Evolutionary conservation across 2,888 invertebrate species (phyloP), one percentile per base, ranked within the genome.

Genomic region (Synergus umbraculus): DNA sequence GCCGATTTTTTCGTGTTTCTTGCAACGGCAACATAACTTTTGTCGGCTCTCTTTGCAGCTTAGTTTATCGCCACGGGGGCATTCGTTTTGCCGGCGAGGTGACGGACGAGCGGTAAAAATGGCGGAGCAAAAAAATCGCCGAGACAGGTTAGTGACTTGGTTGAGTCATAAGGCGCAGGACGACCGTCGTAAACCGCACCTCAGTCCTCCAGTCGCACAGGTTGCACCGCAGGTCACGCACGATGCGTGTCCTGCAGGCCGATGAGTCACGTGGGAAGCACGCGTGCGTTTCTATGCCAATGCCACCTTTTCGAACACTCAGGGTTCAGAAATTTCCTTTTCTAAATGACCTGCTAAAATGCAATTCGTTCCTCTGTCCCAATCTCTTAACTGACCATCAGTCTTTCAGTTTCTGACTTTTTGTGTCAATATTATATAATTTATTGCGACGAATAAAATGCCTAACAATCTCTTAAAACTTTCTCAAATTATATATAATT

Each of bases 61-160:
- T 67, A 66, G 66, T 46, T 46, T 67, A 67, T 67, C 10, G 73
- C 22, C 66, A 37, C 44, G 15, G 65, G 80, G 78, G 77, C 77
- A 76, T 54, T 80, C 65, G 60, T 76, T 65, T 41, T 66, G 78
- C 77, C 76, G 77, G 37, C 37, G 67, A 76, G 76, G 81, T 81
- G 82, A 81, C 79, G 77, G 78, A 77, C 76, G 79, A 78, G 81
- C 81, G 80, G 77, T 76, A 81, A 82, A 82, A 81, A 78, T 76
- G 76, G 22, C 65, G 77, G 44, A 15, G 65, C 43, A 67, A 63
- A 76, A 58, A 60, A 76, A 60, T 79, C 15, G 60, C 78, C 43
- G 60, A 54, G 81, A 81, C 67, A 81, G 83, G 83, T 83, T 82
- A 83, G 76, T 83, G 82, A 83, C 82, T 81, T 79, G 81, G 78